Percentiles rank a stretch among this genome's conserved stretches.
Evolutionary conservation across 2,888 invertebrate species (phyloP).

Genomic region (Drosophila borealis): DNA sequence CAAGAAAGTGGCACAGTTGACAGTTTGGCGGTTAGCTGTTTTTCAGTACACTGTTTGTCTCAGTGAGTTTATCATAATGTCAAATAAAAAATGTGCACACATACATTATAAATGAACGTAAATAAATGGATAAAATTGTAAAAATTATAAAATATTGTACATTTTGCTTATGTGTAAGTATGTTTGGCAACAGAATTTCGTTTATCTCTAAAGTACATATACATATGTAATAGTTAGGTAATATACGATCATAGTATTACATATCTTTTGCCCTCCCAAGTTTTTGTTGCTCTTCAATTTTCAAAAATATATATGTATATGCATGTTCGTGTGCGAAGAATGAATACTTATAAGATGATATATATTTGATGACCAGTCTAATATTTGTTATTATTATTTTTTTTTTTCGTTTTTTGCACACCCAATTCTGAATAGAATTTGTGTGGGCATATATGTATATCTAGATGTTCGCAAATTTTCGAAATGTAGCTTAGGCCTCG

Average conservation of each 20-base stretch:
- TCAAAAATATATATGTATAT: constrained; percentile 15
- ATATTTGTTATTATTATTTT: constrained; percentile 11
- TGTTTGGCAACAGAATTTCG: constrained; percentile 10
- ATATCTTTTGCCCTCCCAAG: not conserved
- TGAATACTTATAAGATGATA: constrained; percentile 39
- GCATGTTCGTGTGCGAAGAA: constrained; percentile 2
- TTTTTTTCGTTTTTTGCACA: not conserved
- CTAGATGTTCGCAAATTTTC: not conserved
- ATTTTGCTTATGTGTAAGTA: constrained; percentile 43
- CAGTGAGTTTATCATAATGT: constrained; percentile 23
- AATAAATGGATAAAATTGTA: constrained; percentile 19
- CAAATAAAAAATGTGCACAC: constrained; percentile 9
- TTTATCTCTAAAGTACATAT: constrained; percentile 39
- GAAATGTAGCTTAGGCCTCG: constrained; percentile 58
- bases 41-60: constrained; percentile 5
- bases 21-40: not conserved
- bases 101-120: constrained; percentile 15
- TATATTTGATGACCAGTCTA: constrained; percentile 64
- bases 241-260: constrained; percentile 4
- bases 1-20: constrained; percentile 24
- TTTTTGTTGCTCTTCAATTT: constrained; percentile 4
- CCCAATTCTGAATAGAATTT: not conserved
- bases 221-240: constrained; percentile 14
- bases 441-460: too few relatives aligned
- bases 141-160: constrained; percentile 44